Conservation (phyloP, 2,888 invertebrate species). For the Strigamia crassipes region DNA sequence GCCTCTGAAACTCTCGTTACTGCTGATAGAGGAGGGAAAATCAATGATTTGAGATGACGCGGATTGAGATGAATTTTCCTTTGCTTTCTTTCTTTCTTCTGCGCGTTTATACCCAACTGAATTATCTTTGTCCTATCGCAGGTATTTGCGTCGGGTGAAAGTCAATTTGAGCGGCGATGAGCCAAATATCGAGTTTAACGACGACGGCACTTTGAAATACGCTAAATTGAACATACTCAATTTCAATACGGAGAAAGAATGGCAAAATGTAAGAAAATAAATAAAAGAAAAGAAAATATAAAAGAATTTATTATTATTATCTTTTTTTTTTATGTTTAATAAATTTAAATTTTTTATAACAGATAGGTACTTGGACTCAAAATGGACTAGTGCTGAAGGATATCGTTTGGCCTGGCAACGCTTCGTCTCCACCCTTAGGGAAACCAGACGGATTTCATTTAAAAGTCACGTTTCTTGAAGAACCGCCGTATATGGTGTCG, state of each 20-base stretch:
- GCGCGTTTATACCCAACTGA: not conserved
- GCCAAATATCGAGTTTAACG: constrained; percentile 86
- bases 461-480: constrained; percentile 85
- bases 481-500: constrained; percentile 93
- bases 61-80: not conserved
- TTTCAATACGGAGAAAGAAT: constrained; percentile 77
- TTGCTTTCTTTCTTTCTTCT: constrained; percentile 4
- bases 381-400: constrained; percentile 83
- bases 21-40: not conserved
- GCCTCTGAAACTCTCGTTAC: not conserved
- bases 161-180: constrained; percentile 63
- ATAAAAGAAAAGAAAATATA: not conserved
- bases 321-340: too few relatives aligned
- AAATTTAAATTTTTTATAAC: constrained; percentile 47
- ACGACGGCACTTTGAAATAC: constrained; percentile 84
- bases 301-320: too few relatives aligned
- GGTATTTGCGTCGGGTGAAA: constrained; percentile 82
- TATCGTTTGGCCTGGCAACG: constrained; percentile 97
- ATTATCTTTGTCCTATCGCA: constrained; percentile 51
- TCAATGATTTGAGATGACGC: not conserved
- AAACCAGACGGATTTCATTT: constrained; percentile 97
- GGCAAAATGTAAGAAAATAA: constrained; percentile 74
- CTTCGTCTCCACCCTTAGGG: constrained; percentile 94
- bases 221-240: constrained; percentile 94
- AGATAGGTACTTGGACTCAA: constrained; percentile 93